Evolutionary conservation across 2,797 vertebrate species (phyloP).

Genomic region (Carduelis carduelis): DNA sequence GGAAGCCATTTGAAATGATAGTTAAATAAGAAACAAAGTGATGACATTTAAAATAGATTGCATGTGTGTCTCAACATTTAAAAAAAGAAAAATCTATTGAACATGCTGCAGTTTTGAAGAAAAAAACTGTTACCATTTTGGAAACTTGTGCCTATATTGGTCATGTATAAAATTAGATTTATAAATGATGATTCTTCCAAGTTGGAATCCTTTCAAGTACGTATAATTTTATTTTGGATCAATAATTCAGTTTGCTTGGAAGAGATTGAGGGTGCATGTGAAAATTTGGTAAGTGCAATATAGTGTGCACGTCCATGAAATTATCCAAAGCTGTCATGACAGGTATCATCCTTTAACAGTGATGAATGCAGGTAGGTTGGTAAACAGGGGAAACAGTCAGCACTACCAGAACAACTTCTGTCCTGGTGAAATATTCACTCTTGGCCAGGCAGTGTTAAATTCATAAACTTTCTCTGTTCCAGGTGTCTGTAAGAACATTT

Average conservation of each 20-base stretch:
- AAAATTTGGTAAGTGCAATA: constrained; percentile 50
- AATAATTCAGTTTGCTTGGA: constrained; percentile 48
- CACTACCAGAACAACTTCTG: constrained; percentile 78
- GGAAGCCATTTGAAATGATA: constrained; percentile 33
- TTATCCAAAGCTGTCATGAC: constrained; percentile 73
- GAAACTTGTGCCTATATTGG: constrained; percentile 36
- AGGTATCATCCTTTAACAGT: constrained; percentile 77
- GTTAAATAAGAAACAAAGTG: constrained; percentile 44
- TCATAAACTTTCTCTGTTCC: constrained; percentile 18
- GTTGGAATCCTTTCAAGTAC: constrained; percentile 38
- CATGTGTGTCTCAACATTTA: neutral
- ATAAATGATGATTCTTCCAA: constrained; percentile 41
- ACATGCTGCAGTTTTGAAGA: constrained; percentile 7
- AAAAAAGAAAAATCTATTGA: constrained; percentile 17
- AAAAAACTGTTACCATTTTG: constrained; percentile 36
- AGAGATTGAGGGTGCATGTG: neutral
- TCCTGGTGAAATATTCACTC: constrained; percentile 81
- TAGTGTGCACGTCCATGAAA: constrained; percentile 77
- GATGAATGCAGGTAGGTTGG: constrained; percentile 79
- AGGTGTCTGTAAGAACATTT: constrained; percentile 40
- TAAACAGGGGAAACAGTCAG: constrained; percentile 77
- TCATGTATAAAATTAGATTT: constrained; percentile 51
- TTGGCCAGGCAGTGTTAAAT: constrained; percentile 81
- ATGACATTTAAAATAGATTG: neutral
- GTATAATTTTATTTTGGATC: constrained; percentile 45